Percentiles rank a stretch among this genome's conserved stretches.
Conservation (phyloP, 92 coral and sea anemone genomes). For the Phymanthus crucifer region DNA sequence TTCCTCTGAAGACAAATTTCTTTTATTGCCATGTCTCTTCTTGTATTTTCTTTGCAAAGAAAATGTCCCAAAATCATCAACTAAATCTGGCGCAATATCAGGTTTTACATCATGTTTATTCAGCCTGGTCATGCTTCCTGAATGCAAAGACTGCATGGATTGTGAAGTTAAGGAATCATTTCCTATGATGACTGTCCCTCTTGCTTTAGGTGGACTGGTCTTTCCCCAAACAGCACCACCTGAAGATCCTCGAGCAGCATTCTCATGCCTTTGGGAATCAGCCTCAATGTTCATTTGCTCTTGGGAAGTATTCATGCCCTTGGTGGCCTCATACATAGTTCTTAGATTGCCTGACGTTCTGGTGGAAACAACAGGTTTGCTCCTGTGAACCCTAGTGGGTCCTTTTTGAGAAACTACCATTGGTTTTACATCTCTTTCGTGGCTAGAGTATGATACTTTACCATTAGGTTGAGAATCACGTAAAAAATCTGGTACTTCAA, state of each 20-base stretch:
- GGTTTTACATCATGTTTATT: background rate
- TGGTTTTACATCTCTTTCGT: background rate
- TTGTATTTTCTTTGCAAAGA: constrained; percentile 59
- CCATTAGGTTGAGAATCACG: constrained; percentile 16
- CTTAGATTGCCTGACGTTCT: constrained; percentile 22
- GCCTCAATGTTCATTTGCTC: constrained; percentile 24
- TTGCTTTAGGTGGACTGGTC: constrained; percentile 6
- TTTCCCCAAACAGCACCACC: background rate
- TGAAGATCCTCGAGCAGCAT: constrained; percentile 8
- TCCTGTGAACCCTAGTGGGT: background rate
- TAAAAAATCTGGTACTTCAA: constrained; percentile 78
- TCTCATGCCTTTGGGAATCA: constrained; percentile 26
- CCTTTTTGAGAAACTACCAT: background rate
- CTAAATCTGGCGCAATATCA: constrained; percentile 26
- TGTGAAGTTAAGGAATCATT: constrained; percentile 19
- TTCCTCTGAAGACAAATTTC: constrained; percentile 9
- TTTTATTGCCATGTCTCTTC: constrained; percentile 13
- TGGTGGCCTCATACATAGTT: constrained; percentile 2
- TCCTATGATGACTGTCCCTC: background rate
- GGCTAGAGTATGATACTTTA: background rate
- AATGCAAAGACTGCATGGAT: background rate
- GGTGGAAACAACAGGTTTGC: background rate
- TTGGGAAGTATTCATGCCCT: constrained; percentile 23
- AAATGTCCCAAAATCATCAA: constrained; percentile 45
- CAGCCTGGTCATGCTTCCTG: constrained; percentile 13